Evolutionary conservation across 2,888 invertebrate species (phyloP), one percentile per base, ranked within the genome.

Genomic region (Girardia tigrina): DNA sequence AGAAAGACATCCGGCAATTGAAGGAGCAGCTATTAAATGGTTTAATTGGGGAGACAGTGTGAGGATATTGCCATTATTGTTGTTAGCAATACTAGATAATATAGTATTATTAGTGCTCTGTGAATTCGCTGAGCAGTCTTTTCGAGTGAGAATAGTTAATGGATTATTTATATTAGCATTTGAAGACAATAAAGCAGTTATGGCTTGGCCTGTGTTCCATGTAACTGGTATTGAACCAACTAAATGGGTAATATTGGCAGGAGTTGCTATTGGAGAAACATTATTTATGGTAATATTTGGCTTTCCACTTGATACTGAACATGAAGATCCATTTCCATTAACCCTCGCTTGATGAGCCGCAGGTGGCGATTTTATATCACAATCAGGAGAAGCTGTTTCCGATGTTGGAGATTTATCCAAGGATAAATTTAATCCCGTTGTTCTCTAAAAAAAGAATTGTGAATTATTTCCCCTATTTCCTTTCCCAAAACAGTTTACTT

Each of bases 1-100:
- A 56, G 56, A 56, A 56, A 56, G 56, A 56, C 56, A 56, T 56
- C 56, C 56, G 56, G 56, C 56, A 56, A 56, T 56, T 56, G 56
- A 56, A 56, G 56, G 56, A 56, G 56, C 56, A 56, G 56, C 56
- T 12, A 56, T 56, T 12, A 56, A n/a, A 56, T 56, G 56, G 23
- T 56, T 56, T 23, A 56, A 56, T 23, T 56, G 56, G 23, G 56
- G 56, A 56, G 56, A 56, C n/a, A 56, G 56, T 56, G 56, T 56
- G 56, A 56, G 56, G 23, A 56, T 56, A n/a, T 56, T 56, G 2
- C 56, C n/a, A n/a, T 56, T 56, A 23, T 56, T 56, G 23, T 56
- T 56, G n/a, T 56, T 56, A 20, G 56, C 56, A 16, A 56, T 16
- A 56, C 56, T 56, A 23, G 56, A 16, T n/a, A 56, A n/a, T 8